Percentiles rank a stretch among this genome's conserved stretches.
phyloP scores from a whole-genome alignment of 2,888 invertebrate genomes.

The Aporophyla lueneburgensis region DNA sequence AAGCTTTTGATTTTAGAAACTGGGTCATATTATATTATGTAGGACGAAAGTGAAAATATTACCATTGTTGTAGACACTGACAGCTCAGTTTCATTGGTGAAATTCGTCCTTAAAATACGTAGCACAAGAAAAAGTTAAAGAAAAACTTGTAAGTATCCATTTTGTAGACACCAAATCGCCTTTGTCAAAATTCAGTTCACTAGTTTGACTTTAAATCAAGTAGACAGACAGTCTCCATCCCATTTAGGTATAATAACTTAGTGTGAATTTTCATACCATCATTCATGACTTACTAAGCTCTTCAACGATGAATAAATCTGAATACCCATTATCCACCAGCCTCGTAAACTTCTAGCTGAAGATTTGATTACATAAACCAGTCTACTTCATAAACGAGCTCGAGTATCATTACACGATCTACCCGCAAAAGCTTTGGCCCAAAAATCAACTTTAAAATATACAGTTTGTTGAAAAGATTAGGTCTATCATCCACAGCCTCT shows the following conservation, averaged over 20 bases:
- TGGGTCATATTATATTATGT: background rate
- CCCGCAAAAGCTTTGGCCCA: conserved; percentile 28
- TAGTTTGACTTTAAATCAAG: background rate
- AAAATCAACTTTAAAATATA: conserved; percentile 66
- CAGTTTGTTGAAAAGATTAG: conserved; percentile 68
- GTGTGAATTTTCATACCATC: conserved; percentile 21
- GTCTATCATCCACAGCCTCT: conserved; percentile 58
- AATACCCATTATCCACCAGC: conserved; percentile 37
- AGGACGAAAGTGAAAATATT: background rate
- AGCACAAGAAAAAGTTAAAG: background rate
- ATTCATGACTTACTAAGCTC: conserved; percentile 34
- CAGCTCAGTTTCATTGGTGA: background rate
- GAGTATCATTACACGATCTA: conserved; percentile 45
- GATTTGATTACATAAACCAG: conserved; percentile 59
- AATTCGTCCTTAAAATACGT: too few relatives aligned
- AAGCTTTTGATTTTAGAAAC: background rate
- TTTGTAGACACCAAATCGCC: background rate
- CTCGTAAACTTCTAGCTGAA: conserved; percentile 36
- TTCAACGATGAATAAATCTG: conserved; percentile 55
- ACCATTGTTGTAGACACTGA: background rate
- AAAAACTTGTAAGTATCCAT: too few relatives aligned
- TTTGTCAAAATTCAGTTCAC: background rate
- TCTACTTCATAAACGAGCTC: conserved; percentile 27
- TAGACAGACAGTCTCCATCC: background rate
- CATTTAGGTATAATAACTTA: conserved; percentile 22